Base-by-base conservation (phyloP, 2,797 vertebrate species). In the Tiaroga cobitis region DNA sequence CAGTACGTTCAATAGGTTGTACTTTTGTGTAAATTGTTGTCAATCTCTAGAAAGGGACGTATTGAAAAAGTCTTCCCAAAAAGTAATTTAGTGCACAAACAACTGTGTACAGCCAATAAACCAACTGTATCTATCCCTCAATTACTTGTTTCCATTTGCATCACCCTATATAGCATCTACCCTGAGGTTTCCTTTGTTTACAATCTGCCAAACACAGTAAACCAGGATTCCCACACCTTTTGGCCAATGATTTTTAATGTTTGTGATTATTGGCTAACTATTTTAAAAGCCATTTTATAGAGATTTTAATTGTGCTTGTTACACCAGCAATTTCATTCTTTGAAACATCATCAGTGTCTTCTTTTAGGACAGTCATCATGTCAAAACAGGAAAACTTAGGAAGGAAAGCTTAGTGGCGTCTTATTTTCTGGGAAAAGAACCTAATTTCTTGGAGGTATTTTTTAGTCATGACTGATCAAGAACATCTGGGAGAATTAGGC, bases 381-480 rank as follows among this genome's bases (percentile, higher is more conserved):
- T 54, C 15, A 41, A 69, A 77, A 34, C 70, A 24, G 79, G 29
- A 81, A 91, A 88, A 74, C 37, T 46, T 54, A 34, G 29, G 18
- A 74, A 74, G 83, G 46, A 24, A 19, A 59, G 43, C 75, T 85
- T 67, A 70, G 46, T 39, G n/a, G 24, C 24, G 32, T 43, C 73
- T 70, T 29, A n/a, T n/a, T 75, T 88, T 89, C 86, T 24, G 29
- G 83, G 82, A 78, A 88, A 87, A 69, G 32, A 41, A 56, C 86
- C 78, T 73, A 65, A 89, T 88, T 91, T 83, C 90, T 91, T 88
- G 89, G 68, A 86, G 8, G 59, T 89, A 49, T 46, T 85, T 29
- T 82, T 74, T 89, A 87, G 67, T 86, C 88, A 90, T 87, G 87
- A 84, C 89, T 92, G 91, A 88, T 73, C 85, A 78, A 82, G 87